phyloP scores from a whole-genome alignment of 2,888 invertebrate species.

The Onchidella celtica region DNA sequence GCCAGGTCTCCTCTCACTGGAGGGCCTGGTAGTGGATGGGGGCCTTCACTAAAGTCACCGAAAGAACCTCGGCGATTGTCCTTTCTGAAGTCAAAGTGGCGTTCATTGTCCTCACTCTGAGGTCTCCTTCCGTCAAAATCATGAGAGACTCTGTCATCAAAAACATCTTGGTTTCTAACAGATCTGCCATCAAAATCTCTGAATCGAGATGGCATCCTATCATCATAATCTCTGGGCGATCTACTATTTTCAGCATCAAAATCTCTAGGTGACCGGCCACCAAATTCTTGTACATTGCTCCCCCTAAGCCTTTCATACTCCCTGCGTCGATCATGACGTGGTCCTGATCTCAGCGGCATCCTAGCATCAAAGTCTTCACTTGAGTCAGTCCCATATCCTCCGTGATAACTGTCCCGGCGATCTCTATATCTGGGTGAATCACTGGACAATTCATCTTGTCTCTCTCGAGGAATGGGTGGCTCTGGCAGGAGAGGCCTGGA shows the following conservation, averaged over 20 bases:
- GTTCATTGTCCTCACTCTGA: slow-evolving; percentile 29
- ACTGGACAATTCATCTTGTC: slow-evolving; percentile 17
- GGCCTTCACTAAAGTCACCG: slow-evolving; percentile 17
- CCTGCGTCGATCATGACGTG: slow-evolving; percentile 23
- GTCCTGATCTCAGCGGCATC: slow-evolving; percentile 21
- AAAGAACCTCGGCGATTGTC: slow-evolving; percentile 26
- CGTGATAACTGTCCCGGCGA: slow-evolving; percentile 44
- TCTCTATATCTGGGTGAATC: slow-evolving; percentile 44
- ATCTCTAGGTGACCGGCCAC: slow-evolving; percentile 49
- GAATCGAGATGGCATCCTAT: slow-evolving; percentile 26
- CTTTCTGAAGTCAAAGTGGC: background rate
- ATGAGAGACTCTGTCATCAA: slow-evolving; percentile 32
- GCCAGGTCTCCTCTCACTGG: slow-evolving; percentile 9
- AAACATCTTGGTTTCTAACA: slow-evolving; percentile 47
- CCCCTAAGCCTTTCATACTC: slow-evolving; percentile 48
- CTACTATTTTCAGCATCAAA: slow-evolving; percentile 44
- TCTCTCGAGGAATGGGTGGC: slow-evolving; percentile 7
- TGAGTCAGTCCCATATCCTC: slow-evolving; percentile 25
- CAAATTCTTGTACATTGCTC: slow-evolving; percentile 30
- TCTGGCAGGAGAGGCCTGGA: slow-evolving; percentile 18
- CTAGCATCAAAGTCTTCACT: slow-evolving; percentile 47
- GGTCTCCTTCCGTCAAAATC: slow-evolving; percentile 38
- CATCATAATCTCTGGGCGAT: slow-evolving; percentile 45
- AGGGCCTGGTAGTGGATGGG: background rate
- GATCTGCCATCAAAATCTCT: slow-evolving; percentile 45